These are phyloP conservation scores for Drosophila siamana DNA, from an alignment of 2,888 invertebrate genomes.

Conservation along the genomic window DNA sequence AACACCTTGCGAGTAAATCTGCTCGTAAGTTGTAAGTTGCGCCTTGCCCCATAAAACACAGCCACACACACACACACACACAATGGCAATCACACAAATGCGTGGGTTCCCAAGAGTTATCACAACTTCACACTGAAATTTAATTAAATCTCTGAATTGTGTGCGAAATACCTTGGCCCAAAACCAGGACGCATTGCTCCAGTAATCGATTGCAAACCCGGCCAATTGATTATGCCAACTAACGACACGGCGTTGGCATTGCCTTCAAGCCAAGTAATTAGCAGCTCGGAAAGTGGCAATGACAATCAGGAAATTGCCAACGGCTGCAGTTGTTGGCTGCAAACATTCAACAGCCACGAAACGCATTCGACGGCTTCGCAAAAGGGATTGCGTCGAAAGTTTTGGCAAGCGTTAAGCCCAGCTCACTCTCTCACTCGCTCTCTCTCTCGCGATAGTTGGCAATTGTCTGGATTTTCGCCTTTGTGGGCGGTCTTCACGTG, in stretches of 20 bases:
- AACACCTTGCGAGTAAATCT: constrained; percentile 71
- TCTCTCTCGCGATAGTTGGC: no score
- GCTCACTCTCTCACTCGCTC: no score
- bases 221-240: constrained; percentile 2
- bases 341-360: constrained; percentile 13
- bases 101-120: constrained; percentile 3
- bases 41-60: constrained; percentile 44
- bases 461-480: neutral
- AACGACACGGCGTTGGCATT: neutral
- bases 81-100: constrained; percentile 20
- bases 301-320: constrained; percentile 61
- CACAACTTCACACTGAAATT: constrained; percentile 13
- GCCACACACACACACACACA: constrained; percentile 2
- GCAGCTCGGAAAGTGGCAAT: constrained; percentile 33
- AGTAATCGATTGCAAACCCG: neutral
- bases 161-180: neutral
- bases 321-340: constrained; percentile 31
- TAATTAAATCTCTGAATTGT: constrained; percentile 23
- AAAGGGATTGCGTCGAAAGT: constrained; percentile 3
- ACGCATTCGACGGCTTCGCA: neutral
- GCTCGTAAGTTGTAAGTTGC: constrained; percentile 62
- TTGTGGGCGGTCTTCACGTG: neutral
- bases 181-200: neutral
- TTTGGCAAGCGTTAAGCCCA: no score
- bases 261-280: constrained; percentile 38